These are phyloP conservation scores for Camponotus vicinus DNA, from an alignment of 1,140 invertebrate genomes.

Conservation along the genomic window DNA sequence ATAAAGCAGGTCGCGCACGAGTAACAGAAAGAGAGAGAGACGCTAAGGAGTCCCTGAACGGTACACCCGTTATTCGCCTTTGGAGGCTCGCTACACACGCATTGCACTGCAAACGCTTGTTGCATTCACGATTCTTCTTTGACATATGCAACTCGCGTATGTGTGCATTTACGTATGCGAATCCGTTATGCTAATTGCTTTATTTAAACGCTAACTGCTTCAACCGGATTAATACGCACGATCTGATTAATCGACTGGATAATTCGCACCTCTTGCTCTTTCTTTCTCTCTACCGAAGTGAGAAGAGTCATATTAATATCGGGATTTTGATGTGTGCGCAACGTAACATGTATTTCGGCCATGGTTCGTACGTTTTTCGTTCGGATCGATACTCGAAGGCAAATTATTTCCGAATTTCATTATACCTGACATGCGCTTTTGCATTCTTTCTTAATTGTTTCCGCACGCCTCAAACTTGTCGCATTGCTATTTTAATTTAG, in stretches of 20 bases:
- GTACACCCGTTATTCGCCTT: slow-evolving; percentile 79
- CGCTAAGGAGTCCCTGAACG: slow-evolving; percentile 70
- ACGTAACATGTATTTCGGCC: not conserved
- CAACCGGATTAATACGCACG: not conserved
- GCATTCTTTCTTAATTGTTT: not conserved
- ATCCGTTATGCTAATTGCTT: slow-evolving; percentile 56
- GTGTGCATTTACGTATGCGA: not conserved
- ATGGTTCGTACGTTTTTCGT: not conserved
- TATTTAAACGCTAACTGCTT: slow-evolving; percentile 58
- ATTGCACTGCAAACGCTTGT: not conserved
- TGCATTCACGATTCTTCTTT: not conserved
- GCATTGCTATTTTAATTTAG: not conserved
- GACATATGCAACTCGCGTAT: not conserved
- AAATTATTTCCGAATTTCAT: not conserved
- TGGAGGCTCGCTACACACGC: slow-evolving; percentile 76
- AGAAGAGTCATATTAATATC: slow-evolving; percentile 42
- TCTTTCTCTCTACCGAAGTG: not conserved
- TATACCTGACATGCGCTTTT: not conserved
- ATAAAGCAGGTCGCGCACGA: slow-evolving; percentile 64
- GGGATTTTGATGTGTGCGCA: not conserved
- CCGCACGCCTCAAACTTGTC: too few relatives aligned
- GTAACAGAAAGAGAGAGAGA: slow-evolving; percentile 55
- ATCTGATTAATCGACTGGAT: not conserved
- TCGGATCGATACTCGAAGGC: not conserved
- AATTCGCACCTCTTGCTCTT: not conserved